Evolutionary conservation across 1,140 invertebrate genomes (phyloP).

Genomic region (Alviniconcha marisindica): DNA sequence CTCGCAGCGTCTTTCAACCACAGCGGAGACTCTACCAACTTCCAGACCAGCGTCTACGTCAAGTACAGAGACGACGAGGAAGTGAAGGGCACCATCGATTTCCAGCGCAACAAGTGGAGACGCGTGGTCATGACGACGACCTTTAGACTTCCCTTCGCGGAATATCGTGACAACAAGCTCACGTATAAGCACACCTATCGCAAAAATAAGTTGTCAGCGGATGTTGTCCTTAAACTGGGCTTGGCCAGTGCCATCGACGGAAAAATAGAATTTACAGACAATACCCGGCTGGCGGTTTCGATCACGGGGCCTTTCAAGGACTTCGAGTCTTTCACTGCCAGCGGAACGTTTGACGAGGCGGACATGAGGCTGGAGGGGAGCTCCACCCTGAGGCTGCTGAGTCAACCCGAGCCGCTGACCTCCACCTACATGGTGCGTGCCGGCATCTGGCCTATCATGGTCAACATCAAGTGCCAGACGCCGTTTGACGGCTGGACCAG

Average conservation of each 20-base stretch:
- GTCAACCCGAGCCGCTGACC: constrained; percentile 1
- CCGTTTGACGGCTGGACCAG: constrained; percentile 44
- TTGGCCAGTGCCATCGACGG: neutral
- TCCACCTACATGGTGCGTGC: constrained; percentile 27
- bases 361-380: constrained; percentile 13
- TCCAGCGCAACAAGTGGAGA: neutral
- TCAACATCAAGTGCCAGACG: constrained; percentile 38
- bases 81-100: constrained; percentile 20
- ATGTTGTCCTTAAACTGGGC: neutral
- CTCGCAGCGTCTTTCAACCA: constrained; percentile 30
- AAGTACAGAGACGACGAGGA: constrained; percentile 37
- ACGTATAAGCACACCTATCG: constrained; percentile 25
- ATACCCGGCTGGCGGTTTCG: constrained; percentile 9
- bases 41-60: constrained; percentile 11
- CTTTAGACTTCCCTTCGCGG: constrained; percentile 25
- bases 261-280: neutral
- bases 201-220: constrained; percentile 27
- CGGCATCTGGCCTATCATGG: constrained; percentile 13
- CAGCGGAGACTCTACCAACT: constrained; percentile 19
- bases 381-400: neutral
- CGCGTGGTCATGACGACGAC: neutral
- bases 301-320: constrained; percentile 25
- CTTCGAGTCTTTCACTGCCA: constrained; percentile 14
- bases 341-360: neutral
- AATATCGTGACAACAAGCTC: constrained; percentile 16